A percentile compares a stretch with the other conserved stretches of the same genome.
Conservation (phyloP, 2,888 invertebrate genomes). For the Pachliopta kotzebuea region DNA sequence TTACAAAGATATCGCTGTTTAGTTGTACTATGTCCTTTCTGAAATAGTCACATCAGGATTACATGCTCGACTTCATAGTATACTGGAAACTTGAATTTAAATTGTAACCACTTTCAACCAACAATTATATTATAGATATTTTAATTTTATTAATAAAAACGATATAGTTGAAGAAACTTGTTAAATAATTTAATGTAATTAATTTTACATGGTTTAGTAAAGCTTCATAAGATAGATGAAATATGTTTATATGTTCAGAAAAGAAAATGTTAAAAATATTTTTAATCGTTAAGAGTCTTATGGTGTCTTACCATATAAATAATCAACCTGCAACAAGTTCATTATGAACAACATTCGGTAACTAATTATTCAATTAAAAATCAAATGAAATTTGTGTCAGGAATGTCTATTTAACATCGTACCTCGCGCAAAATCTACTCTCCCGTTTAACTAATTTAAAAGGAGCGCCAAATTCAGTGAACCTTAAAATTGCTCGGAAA, state of each 20-base stretch:
- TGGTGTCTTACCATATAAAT: no score
- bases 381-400: background rate
- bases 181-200: no score
- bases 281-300: no score
- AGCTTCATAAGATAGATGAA: no score
- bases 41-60: background rate
- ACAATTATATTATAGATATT: no score
- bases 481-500: slow-evolving; percentile 19
- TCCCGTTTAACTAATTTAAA: slow-evolving; percentile 11
- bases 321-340: background rate
- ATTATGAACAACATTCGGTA: background rate
- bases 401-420: background rate
- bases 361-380: background rate
- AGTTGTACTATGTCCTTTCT: background rate
- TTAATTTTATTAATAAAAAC: no score
- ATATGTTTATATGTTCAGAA: no score
- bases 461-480: slow-evolving; percentile 16
- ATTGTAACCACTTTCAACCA: no score
- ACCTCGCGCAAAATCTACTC: slow-evolving; percentile 1
- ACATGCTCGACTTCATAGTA: background rate
- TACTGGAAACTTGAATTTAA: background rate
- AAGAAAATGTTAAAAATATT: no score
- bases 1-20: background rate
- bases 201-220: no score
- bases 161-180: no score